phyloP scores from a whole-genome alignment of 1,140 invertebrate genomes.

The Pachypsylla venusta region DNA sequence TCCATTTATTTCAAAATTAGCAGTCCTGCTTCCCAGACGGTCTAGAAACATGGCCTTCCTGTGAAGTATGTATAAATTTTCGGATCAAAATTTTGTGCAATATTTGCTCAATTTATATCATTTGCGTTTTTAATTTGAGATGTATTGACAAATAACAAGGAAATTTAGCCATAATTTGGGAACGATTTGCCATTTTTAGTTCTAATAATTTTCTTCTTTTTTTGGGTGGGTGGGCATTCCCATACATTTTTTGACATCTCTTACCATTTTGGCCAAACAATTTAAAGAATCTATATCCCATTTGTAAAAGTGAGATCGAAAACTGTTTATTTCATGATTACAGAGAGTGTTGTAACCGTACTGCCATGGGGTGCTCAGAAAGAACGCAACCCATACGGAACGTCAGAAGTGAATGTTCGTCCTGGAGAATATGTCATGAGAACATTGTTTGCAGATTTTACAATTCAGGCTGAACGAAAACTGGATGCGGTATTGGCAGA shows the following conservation, averaged over 20 bases:
- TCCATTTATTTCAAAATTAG: too few species aligned
- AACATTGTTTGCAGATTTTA: slow-evolving; percentile 87
- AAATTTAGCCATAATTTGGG: neutral
- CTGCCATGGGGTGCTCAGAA: slow-evolving; percentile 70
- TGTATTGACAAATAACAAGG: neutral
- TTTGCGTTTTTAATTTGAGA: too few species aligned
- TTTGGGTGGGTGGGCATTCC: too few species aligned
- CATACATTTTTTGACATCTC: too few species aligned
- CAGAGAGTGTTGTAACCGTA: slow-evolving; percentile 29
- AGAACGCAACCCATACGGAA: slow-evolving; percentile 36
- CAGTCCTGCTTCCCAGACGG: too few species aligned
- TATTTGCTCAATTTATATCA: too few species aligned
- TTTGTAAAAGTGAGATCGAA: neutral
- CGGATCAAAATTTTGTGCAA: too few species aligned
- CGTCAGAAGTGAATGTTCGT: slow-evolving; percentile 38
- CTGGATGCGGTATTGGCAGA: slow-evolving; percentile 90
- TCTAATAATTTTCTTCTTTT: neutral
- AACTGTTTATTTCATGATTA: neutral
- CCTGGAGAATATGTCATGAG: slow-evolving; percentile 92
- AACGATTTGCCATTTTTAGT: neutral
- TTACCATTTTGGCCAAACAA: too few species aligned
- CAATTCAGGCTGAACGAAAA: slow-evolving; percentile 80
- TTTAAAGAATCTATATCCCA: too few species aligned
- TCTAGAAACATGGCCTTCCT: too few species aligned
- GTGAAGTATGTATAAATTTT: too few species aligned